Base-by-base conservation (phyloP, 1,140 invertebrate species). In the Macrocentrus cingulum region DNA sequence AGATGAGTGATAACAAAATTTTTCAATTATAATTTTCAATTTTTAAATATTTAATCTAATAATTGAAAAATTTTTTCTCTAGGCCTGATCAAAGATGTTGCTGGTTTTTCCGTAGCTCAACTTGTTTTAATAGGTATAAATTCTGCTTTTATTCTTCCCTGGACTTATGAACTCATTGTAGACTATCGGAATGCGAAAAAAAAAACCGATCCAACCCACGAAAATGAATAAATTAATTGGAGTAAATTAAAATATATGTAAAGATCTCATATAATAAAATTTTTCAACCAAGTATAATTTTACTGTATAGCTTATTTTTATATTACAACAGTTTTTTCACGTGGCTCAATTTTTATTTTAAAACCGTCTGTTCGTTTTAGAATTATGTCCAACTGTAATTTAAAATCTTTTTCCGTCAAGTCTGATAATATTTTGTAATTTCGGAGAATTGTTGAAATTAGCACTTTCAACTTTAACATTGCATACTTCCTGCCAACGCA, bases 401-500 rank as follows among this genome's bases (percentile, higher is more conserved):
- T 64, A 34, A 80, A 83, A 32, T 80, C 75, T 11, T 76, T 56
- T 45, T 81, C 74, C 0, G 66, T 65, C 0, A 72, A 37, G 49
- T 79, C 66, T 1, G 79, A 79, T 2, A 71, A 65, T 6, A 89
- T 74, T 36, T 68, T 74, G 69, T 84, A 89, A 45, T 82, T 80
- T 20, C 85, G 76, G n/a, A 89, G 64, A 44, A 89, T 76, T 3
- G 83, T 83, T 1, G 85, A 84, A 1, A 88, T 62, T 13, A 88
- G 63, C 9, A 85, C 81, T 65, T 88, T 88, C 56, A 85, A 75
- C 68, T 89, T 87, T 54, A 87, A 70, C 72, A 85, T 76, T 2
- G 87, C 87, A 65, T 87, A 91, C 66, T 88, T 88, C 56, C 88
- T 85, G 32, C 88, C 86, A 71, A 79, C 76, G 70, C 83, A 84